A percentile compares a stretch with the other conserved stretches of the same genome.
Evolutionary conservation across 64 coral and sea anemone species (phyloP).

Genomic region (Dendrophyllia cribrosa): DNA sequence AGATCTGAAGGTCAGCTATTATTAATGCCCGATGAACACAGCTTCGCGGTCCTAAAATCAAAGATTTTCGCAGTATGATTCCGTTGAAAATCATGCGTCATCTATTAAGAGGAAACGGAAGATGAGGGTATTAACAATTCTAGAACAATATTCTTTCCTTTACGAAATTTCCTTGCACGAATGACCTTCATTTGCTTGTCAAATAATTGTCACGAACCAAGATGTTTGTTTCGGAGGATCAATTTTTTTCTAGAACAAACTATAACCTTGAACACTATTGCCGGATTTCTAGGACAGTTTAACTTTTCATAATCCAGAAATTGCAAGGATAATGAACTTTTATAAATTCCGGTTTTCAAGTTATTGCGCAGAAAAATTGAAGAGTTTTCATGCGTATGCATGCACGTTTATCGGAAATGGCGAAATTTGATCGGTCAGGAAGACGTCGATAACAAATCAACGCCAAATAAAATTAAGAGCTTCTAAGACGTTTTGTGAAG

Average conservation of each 20-base stretch:
- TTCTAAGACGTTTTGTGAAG: neutral
- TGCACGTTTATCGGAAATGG: neutral
- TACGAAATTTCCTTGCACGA: slow-evolving; percentile 10
- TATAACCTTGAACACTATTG: neutral
- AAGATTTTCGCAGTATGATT: neutral
- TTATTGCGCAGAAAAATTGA: neutral
- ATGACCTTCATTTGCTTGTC: neutral
- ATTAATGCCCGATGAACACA: too few relatives aligned
- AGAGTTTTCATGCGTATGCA: neutral
- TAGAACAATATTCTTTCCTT: neutral
- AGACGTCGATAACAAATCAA: neutral
- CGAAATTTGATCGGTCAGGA: slow-evolving; percentile 13
- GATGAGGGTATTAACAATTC: neutral
- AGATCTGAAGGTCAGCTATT: too few relatives aligned
- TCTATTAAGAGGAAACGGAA: neutral
- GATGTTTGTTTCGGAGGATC: neutral
- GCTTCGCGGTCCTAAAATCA: neutral
- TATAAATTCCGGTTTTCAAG: neutral
- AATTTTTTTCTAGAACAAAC: neutral
- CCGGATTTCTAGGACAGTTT: neutral
- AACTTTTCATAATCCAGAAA: neutral
- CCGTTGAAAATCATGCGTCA: neutral
- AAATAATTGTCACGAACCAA: slow-evolving; percentile 24
- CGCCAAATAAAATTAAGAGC: neutral
- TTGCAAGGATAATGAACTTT: neutral